Base-by-base conservation (phyloP, 2,888 invertebrate species). In the Zygogramma bicolorata region DNA sequence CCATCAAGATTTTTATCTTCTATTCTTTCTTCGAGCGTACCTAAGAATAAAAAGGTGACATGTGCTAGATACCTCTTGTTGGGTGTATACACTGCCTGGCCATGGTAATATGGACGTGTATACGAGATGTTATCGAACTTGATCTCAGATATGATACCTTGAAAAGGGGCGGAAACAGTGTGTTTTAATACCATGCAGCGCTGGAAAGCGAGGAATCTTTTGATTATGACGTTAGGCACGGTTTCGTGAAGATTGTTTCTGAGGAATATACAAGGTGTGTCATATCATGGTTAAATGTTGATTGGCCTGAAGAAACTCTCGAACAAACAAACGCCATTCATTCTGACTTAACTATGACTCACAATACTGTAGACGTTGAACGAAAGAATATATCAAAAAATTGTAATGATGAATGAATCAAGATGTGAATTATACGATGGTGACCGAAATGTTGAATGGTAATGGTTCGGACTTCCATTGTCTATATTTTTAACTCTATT, bases 111-210 rank as follows among this genome's bases (percentile, higher is more conserved):
- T 49, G 49, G 49, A 49, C 22, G 49, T 49, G 49, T 49, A 49
- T 49, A 22, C 49, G 49, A 49, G 49, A 49, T 49, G 22, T 49
- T 49, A 49, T 49, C 49, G 49, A 10, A 20, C 49, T 10, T 22
- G 49, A 49, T 49, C 49, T 49, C 49, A 22, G 49, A 49, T 49
- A 49, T 49, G 49, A 49, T 49, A 49, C 49, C 22, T 49, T 13
- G 49, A 49, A 49, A 49, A 49, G 49, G 22, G 49, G 49, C 49
- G 49, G 49, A 49, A 42, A 49, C 49, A 49, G 22, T 49, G 22
- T 22, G 49, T 49, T 49, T 49, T 49, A 49, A 49, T 49, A 49
- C 22, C 49, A 49, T 22, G 49, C 49, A 49, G 49, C 49, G 49
- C 22, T 20, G 49, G 49, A 49, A 22, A 49, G 8, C 20, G 3